phyloP scores from a whole-genome alignment of 2,113 vertebrate species.

The Melozone crissalis region DNA sequence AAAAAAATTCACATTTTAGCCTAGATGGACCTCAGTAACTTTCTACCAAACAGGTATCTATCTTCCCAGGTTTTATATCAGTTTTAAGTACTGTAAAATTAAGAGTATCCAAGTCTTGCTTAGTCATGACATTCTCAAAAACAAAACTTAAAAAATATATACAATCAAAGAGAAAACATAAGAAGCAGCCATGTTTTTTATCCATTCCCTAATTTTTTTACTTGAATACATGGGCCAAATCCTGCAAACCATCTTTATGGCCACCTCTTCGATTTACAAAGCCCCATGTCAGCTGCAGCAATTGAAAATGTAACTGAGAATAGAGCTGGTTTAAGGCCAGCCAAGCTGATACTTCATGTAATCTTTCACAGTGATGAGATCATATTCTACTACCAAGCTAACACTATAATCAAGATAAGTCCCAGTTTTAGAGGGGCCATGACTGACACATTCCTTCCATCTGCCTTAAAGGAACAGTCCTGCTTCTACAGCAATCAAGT shows the following conservation, averaged over 20 bases:
- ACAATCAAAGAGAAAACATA: neutral
- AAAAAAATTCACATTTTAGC: neutral
- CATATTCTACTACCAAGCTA: slow-evolving; percentile 63
- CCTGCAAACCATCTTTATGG: slow-evolving; percentile 55
- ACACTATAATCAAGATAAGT: slow-evolving; percentile 62
- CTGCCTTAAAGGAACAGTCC: slow-evolving; percentile 23
- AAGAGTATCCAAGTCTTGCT: neutral
- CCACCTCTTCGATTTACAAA: slow-evolving; percentile 60
- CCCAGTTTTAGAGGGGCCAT: slow-evolving; percentile 11
- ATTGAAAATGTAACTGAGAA: slow-evolving; percentile 60
- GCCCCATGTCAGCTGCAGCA: slow-evolving; percentile 36
- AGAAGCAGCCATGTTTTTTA: neutral
- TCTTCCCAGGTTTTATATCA: neutral
- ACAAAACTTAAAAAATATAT: neutral
- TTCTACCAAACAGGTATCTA: neutral
- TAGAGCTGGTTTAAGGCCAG: slow-evolving; percentile 51
- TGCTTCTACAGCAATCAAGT: neutral
- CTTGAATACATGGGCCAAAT: neutral
- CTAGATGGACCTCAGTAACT: neutral
- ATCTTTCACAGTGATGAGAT: slow-evolving; percentile 68
- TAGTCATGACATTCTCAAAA: slow-evolving; percentile 4
- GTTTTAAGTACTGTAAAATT: neutral
- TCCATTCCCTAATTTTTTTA: neutral
- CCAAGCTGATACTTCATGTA: slow-evolving; percentile 68
- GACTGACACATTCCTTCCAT: slow-evolving; percentile 15